Evolutionary conservation across 2,797 vertebrate genomes (phyloP), one percentile per base, ranked within the genome.

Genomic region (Cynodonichthys magdalenae): DNA sequence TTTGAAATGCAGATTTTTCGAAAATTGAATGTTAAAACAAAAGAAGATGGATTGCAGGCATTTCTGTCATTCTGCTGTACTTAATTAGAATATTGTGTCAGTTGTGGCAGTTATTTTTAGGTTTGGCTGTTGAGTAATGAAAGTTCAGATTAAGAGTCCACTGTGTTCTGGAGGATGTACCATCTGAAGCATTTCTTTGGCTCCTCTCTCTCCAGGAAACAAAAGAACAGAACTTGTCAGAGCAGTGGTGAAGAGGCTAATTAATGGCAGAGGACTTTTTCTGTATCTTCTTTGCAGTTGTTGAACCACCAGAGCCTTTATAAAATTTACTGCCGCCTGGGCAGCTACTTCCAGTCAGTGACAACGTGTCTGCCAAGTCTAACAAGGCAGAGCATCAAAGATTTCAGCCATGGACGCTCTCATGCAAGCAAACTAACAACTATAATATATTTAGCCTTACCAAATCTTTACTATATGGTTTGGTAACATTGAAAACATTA

Each of bases 151-250:
- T 42, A 52, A 71, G 68, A 75, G 71, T 81, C 82, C 80, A 36
- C 53, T 3, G 46, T 60, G 68, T 82, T 80, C 69, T 86, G 82
- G 81, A 80, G 77, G 69, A n/a, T 9, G 56, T 60, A 79, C 76
- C 74, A 86, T 77, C 66, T 27, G 14, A 24, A 70, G 60, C 64
- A 81, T 85, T 91, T 89, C 84, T 84, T 53, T 67, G 4, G 69
- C 71, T 77, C 64, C 45, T 73, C 71, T 74, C 82, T 73, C 75
- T 74, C 80, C 79, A 85, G 81, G 88, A 91, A 83, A 89, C 81
- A 28, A 61, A 81, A 88, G 65, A 86, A 69, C 63, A 31, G 69
- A 74, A 57, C 57, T 75, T 86, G 86, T 75, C 77, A 39, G 51
- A 58, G 59, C 84, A 69, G 65, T 42, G 50, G 34, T 51, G 52